phyloP scores from a whole-genome alignment of 2,113 vertebrate genomes.

The Oncorhynchus mykiss region DNA sequence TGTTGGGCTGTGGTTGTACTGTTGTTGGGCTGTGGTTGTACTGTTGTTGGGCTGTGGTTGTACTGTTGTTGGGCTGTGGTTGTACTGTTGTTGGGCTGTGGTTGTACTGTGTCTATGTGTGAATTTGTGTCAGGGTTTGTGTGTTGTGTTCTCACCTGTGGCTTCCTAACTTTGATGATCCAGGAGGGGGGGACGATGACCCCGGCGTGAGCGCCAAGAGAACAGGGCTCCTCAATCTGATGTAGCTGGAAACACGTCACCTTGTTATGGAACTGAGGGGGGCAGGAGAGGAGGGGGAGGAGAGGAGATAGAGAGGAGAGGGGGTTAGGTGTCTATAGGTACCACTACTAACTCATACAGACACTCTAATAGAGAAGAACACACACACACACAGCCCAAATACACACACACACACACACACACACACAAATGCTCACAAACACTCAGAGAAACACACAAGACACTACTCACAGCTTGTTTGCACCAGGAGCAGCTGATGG shows the following conservation, averaged over 20 bases:
- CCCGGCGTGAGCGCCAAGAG: conserved; percentile 93
- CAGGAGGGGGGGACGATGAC: conserved; percentile 97
- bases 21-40: too few species aligned
- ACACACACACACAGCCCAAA: not conserved
- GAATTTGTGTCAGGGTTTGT: not conserved
- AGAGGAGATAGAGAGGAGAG: conserved; percentile 28
- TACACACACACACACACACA: too few species aligned
- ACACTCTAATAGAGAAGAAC: not conserved
- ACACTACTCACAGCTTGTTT: conserved; percentile 90
- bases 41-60: too few species aligned
- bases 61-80: too few species aligned
- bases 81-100: not conserved
- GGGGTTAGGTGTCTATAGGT: conserved; percentile 10
- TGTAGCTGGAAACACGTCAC: conserved; percentile 99
- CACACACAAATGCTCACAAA: too few species aligned
- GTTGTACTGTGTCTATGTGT: not conserved
- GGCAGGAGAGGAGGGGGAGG: not conserved
- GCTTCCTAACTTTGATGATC: conserved; percentile 99
- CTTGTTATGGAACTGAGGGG: conserved; percentile 93
- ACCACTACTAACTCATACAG: too few species aligned
- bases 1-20: too few species aligned
- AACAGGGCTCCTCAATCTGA: conserved; percentile 96
- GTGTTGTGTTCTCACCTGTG: conserved; percentile 79
- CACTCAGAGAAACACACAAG: not conserved
- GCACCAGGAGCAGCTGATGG: conserved; percentile 99